These are phyloP conservation scores for Gymnogyps californianus DNA, from an alignment of 2,113 vertebrate genomes.

Conservation along the genomic window DNA sequence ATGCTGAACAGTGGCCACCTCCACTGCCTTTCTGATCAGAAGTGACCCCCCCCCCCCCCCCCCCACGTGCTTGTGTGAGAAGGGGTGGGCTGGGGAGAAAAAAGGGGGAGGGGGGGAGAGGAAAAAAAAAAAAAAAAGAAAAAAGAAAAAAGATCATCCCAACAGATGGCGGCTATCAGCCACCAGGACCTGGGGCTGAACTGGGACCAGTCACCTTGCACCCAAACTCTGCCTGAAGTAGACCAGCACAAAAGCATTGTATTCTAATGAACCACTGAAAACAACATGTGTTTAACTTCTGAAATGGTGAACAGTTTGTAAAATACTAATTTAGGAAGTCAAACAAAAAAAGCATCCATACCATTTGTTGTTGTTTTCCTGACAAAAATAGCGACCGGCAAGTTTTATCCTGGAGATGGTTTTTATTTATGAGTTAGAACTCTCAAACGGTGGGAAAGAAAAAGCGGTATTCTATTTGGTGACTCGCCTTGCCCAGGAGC, in stretches of 20 bases:
- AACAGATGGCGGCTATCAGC: rapidly evolving
- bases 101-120: rapidly evolving
- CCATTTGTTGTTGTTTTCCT: not conserved
- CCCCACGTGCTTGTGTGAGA: too few species aligned
- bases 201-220: not conserved
- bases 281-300: not conserved
- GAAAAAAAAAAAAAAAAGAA: not conserved
- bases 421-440: not conserved
- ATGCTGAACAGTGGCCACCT: not conserved
- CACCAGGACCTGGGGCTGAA: not conserved
- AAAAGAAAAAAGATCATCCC: too few species aligned
- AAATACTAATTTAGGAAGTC: not conserved
- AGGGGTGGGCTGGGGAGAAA: not conserved
- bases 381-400: not conserved
- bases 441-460: not conserved
- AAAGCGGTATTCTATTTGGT: rapidly evolving
- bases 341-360: not conserved
- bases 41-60: not conserved
- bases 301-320: not conserved
- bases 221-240: not conserved
- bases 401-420: not conserved
- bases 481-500: not conserved
- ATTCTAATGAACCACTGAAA: not conserved
- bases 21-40: not conserved
- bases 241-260: not conserved